Evolutionary conservation across 2,113 vertebrate species (phyloP).

Genomic region (Epinephelus moara): DNA sequence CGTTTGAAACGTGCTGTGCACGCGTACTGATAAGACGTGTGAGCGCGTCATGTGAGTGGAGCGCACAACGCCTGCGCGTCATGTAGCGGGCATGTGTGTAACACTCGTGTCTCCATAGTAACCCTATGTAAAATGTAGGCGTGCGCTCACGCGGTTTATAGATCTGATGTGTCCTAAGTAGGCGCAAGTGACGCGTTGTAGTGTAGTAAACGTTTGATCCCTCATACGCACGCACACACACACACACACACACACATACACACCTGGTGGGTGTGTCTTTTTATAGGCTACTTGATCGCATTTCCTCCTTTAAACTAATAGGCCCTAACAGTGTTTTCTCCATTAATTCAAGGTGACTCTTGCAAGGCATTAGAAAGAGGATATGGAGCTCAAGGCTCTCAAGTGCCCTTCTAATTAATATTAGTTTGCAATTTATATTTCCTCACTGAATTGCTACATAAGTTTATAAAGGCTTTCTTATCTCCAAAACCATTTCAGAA

Average conservation of each 20-base stretch:
- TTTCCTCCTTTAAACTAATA: slow-evolving; percentile 50
- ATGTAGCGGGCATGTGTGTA: too few species aligned
- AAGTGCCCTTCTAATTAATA: slow-evolving; percentile 63
- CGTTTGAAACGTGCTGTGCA: too few species aligned
- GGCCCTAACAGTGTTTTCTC: slow-evolving; percentile 53
- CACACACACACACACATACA: not conserved
- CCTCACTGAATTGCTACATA: slow-evolving; percentile 24
- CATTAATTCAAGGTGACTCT: slow-evolving; percentile 73
- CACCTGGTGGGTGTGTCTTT: slow-evolving; percentile 20
- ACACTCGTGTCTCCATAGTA: too few species aligned
- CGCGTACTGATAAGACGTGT: too few species aligned
- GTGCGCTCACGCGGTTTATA: too few species aligned
- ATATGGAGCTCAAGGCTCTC: slow-evolving; percentile 43
- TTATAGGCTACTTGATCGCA: slow-evolving; percentile 14
- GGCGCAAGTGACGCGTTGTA: too few species aligned
- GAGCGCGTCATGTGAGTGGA: too few species aligned
- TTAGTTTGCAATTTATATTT: slow-evolving; percentile 52
- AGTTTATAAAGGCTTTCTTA: slow-evolving; percentile 43
- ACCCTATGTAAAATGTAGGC: too few species aligned
- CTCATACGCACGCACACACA: too few species aligned
- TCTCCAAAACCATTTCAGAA: slow-evolving; percentile 26
- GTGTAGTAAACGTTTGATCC: too few species aligned
- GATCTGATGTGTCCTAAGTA: too few species aligned
- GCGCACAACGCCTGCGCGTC: too few species aligned
- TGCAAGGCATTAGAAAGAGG: slow-evolving; percentile 39